Base-by-base conservation (phyloP, 2,113 vertebrate genomes). In the Dromas ardeola region DNA sequence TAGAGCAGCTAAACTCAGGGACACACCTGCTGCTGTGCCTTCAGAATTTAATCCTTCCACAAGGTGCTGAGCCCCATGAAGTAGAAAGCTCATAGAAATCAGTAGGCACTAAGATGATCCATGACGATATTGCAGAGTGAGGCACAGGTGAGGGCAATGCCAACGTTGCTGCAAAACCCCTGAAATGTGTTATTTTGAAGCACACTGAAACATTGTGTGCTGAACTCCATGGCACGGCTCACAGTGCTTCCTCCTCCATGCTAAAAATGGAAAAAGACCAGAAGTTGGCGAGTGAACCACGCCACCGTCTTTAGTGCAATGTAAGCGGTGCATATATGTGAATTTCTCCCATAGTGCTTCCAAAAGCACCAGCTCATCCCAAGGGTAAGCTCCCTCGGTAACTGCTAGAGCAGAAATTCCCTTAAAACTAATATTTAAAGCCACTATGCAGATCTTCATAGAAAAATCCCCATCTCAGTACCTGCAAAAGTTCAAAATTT, bases 1-100 rank as follows among this genome's bases (percentile, higher is more conserved):
- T 93, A 96, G 87, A 69, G 34, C 40, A 86, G 61, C 70, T 96
- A 80, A 91, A 90, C 43, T 90, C 86, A 82, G 83, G n/a, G 30
- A 62, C 80, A 92, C 65, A 95, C 62, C 92, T 87, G 87, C 65
- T 59, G 34, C 70, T 87, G 23, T 65, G 69, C 49, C 55, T 90
- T 88, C 65, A 89, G 76, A 70, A 66, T 77, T n/a, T 76, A 96
- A 84, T 91, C 84, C 81, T 76, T 6, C 2, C 34, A 18, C 30
- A 77, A 82, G 90, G 58, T 81, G 70, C 81, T 82, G 65, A 94
- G 52, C 5, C 47, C 36, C 3, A 2, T 22, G 26, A 69, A 86
- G 74, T 9, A 72, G 59, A 80, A 90, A 86, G 74, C 88, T 96
- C 58, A 69, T 0, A 77, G 74, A 63, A 77, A 69, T 88, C 43